phyloP scores from a whole-genome alignment of 2,888 invertebrate genomes.

The Hydroisotoma schaefferi region DNA sequence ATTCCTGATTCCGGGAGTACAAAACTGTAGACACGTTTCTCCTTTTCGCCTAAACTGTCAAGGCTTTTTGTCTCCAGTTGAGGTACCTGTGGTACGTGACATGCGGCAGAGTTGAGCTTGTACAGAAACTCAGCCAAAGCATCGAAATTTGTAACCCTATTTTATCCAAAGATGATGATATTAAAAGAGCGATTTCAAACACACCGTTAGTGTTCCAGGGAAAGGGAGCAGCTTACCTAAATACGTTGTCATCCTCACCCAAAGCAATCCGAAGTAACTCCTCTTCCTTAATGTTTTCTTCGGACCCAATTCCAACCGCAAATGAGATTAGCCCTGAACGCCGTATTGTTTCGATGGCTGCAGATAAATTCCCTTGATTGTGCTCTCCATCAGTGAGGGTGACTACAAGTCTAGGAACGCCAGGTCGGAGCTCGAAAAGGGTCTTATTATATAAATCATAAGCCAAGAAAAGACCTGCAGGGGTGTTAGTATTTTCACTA shows the following conservation, averaged over 20 bases:
- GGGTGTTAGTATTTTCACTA: slow-evolving; percentile 17
- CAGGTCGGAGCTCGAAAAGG: not conserved
- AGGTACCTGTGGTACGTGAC: slow-evolving; percentile 30
- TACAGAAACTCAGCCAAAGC: slow-evolving; percentile 28
- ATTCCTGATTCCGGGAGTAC: slow-evolving; percentile 21
- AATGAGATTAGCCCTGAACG: slow-evolving; percentile 16
- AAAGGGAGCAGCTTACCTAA: no score
- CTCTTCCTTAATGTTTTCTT: not conserved
- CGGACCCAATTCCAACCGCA: slow-evolving; percentile 35
- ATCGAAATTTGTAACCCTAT: slow-evolving; percentile 13
- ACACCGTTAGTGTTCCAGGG: no score
- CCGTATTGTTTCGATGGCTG: not conserved
- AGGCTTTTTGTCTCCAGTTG: slow-evolving; percentile 2
- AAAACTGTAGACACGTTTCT: slow-evolving; percentile 23
- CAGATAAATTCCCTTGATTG: not conserved
- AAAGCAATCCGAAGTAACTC: slow-evolving; percentile 28
- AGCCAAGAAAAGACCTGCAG: slow-evolving; percentile 11
- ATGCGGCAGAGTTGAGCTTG: slow-evolving; percentile 24
- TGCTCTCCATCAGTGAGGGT: slow-evolving; percentile 28
- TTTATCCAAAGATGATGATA: no score
- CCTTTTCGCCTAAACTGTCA: slow-evolving; percentile 19
- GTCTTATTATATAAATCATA: slow-evolving; percentile 12
- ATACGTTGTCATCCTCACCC: slow-evolving; percentile 13
- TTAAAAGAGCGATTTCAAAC: no score
- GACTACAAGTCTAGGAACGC: slow-evolving; percentile 23